phyloP scores from a whole-genome alignment of 2,797 vertebrate species.

The Oreortyx pictus region DNA sequence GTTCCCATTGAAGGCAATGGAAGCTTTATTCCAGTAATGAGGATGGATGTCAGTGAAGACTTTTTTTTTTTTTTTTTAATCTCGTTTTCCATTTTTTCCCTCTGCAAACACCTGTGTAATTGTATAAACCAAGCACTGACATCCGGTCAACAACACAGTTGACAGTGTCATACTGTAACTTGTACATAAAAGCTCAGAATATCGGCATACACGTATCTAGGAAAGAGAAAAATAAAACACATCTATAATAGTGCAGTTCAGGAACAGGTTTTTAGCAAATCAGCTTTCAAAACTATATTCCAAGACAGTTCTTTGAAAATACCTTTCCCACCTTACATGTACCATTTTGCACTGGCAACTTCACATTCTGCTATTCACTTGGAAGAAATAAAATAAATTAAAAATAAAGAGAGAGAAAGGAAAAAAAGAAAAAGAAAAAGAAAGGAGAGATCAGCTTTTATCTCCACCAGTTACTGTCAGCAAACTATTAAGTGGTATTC shows the following conservation, averaged over 20 bases:
- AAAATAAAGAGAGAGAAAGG: too few relatives aligned
- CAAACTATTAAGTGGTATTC: background rate
- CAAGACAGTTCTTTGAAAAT: background rate
- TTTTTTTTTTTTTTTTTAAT: background rate
- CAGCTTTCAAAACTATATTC: background rate
- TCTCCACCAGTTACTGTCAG: background rate
- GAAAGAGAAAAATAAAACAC: background rate
- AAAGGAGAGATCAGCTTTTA: background rate
- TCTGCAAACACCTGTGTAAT: background rate
- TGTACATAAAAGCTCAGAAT: background rate
- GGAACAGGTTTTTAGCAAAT: background rate
- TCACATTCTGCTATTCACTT: background rate
- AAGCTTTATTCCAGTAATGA: background rate
- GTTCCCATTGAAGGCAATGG: background rate
- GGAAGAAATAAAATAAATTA: background rate
- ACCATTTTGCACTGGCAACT: background rate
- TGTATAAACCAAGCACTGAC: background rate
- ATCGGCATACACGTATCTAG: fast-evolving
- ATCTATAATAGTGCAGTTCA: background rate
- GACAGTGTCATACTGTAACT: background rate
- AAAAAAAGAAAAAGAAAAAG: background rate
- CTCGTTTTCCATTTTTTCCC: background rate
- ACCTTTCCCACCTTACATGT: background rate
- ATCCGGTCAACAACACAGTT: background rate
- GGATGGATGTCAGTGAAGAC: background rate